Conservation (phyloP, 2,888 invertebrate species). For the Bibio marci region DNA sequence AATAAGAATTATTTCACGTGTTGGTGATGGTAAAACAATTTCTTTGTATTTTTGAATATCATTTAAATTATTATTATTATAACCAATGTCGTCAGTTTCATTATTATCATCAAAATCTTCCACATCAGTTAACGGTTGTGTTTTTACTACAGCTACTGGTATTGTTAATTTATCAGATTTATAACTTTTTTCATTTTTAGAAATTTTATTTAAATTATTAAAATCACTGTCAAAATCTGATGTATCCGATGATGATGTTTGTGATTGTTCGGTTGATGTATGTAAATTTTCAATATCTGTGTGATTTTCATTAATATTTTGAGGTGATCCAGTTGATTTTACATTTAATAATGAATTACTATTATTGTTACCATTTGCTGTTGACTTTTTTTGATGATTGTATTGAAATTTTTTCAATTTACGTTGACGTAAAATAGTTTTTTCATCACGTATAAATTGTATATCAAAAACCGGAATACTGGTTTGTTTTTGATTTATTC, state of each 20-base stretch:
- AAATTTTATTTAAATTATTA: no score
- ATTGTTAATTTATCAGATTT: slow-evolving; percentile 21
- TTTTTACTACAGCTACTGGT: slow-evolving; percentile 15
- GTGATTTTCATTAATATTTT: slow-evolving; percentile 20
- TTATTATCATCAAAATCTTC: slow-evolving; percentile 24
- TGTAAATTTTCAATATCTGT: slow-evolving; percentile 34
- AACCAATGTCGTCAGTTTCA: slow-evolving; percentile 14
- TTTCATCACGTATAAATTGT: slow-evolving; percentile 15
- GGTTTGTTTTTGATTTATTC: neutral
- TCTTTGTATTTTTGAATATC: slow-evolving; percentile 12
- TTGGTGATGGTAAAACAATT: slow-evolving; percentile 26
- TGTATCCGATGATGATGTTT: slow-evolving; percentile 2
- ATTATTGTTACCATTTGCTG: neutral
- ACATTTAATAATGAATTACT: no score
- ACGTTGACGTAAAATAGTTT: neutral
- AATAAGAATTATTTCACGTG: slow-evolving; percentile 30
- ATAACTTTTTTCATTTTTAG: slow-evolving; percentile 16
- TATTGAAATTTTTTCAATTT: slow-evolving; percentile 8
- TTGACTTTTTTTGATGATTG: neutral
- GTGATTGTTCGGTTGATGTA: slow-evolving; percentile 9
- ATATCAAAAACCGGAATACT: slow-evolving; percentile 19
- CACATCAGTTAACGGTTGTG: slow-evolving; percentile 24
- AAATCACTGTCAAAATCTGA: slow-evolving; percentile 13
- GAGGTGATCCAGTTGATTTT: no score
- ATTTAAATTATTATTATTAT: slow-evolving; percentile 12